Percentiles rank a stretch among this genome's conserved stretches.
phyloP scores from a whole-genome alignment of 2,888 invertebrate species.

The Apeira syringaria region DNA sequence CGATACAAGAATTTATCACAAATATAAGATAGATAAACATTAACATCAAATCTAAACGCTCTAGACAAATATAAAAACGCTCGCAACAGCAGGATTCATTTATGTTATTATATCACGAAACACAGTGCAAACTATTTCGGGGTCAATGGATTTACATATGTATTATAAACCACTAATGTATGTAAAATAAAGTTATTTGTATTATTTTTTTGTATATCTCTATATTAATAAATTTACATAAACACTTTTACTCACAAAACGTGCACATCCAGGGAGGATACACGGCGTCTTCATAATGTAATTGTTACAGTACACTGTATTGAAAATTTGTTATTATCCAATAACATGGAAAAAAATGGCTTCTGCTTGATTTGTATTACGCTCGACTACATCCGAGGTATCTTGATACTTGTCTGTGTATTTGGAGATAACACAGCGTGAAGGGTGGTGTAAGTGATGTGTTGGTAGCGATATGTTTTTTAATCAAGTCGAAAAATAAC shows the following conservation, averaged over 20 bases:
- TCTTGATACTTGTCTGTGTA: slow-evolving; percentile 29
- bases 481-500: no score
- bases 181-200: no score
- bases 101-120: no score
- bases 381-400: slow-evolving; percentile 36
- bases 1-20: no score
- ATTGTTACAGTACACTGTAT: neutral
- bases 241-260: slow-evolving; percentile 52
- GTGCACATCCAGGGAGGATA: slow-evolving; percentile 61
- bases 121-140: no score
- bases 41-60: no score
- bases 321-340: neutral
- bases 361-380: slow-evolving; percentile 35
- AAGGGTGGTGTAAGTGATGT: slow-evolving; percentile 35
- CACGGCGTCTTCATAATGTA: slow-evolving; percentile 58
- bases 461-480: slow-evolving; percentile 13
- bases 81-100: no score
- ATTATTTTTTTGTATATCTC: neutral
- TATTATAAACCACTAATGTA: no score
- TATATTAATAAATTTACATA: slow-evolving; percentile 2
- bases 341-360: slow-evolving; percentile 23
- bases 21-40: no score
- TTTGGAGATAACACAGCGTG: slow-evolving; percentile 52
- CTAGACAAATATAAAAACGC: no score
- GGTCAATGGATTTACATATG: neutral